Evolutionary conservation across 2,888 invertebrate genomes (phyloP), one percentile per base, ranked within the genome.

Genomic region (Cosmopolites sordidus): DNA sequence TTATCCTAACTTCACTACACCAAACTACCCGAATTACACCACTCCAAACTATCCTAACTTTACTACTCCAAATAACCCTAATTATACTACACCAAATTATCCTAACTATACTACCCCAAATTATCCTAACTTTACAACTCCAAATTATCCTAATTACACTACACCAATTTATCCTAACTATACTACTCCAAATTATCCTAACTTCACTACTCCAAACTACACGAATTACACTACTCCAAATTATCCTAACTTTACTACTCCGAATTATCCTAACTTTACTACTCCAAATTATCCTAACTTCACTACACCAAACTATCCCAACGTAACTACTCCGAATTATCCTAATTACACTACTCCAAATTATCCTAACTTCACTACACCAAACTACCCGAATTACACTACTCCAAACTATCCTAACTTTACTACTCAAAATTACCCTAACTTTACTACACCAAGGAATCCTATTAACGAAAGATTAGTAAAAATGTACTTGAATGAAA

Each of bases 201-300:
- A 27, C 27, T 27, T 6, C 27, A 27, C 27, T 27, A 27, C 27
- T 27, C 27, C 27, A 27, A 27, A 6, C 27, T 27, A 27, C 9
- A n/a, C 47, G 12, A 47, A 47, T 14, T 29, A 42, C 16, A 49
- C 49, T 16, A 49, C 49, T n/a, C 43, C 49, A 33, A 42, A 42
- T 37, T 41, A 40, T 8, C 48, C 48, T 12, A 48, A 48, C 15
- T 14, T 40, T 5, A 48, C 48, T 1, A 41, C 48, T 11, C 27
- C 40, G 16, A 16, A 4, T 43, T 27, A 27, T 27, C 49, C 42
- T 16, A 43, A 49, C 18, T 27, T 42, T 2, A 48, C 48, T 12
- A 49, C 49, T 12, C 43, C 48, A 1, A 48, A 48, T n/a, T 11
- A 22, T 0, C 15, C 45, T n/a, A 47, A 47, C 15, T 27, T 18